These are phyloP conservation scores for Phymanthus crucifer DNA, from an alignment of 92 coral and sea anemone genomes.

Conservation along the genomic window DNA sequence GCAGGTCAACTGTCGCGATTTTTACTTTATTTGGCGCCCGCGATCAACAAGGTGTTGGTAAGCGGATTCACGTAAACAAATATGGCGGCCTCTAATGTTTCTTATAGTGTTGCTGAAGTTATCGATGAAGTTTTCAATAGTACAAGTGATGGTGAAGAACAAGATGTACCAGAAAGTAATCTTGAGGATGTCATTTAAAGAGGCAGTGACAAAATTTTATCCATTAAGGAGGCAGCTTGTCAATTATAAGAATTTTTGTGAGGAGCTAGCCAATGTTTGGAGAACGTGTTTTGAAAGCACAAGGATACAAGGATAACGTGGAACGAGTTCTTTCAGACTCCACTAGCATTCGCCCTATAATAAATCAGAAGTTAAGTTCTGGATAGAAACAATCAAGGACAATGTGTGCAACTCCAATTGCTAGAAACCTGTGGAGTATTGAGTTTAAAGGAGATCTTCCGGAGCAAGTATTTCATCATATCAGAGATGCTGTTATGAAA, in stretches of 20 bases:
- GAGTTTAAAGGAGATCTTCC: conserved; percentile 60
- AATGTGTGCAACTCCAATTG: conserved; percentile 47
- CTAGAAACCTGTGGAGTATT: conserved; percentile 63
- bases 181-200: conserved; percentile 33
- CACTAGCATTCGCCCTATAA: conserved; percentile 42
- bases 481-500: conserved; percentile 44
- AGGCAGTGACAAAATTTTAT: conserved; percentile 26
- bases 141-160: conserved; percentile 8
- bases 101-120: conserved; percentile 14
- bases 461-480: conserved; percentile 38
- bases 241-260: conserved; percentile 32
- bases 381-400: conserved; percentile 54
- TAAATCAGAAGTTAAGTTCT: conserved; percentile 41
- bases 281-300: conserved; percentile 33
- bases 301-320: conserved; percentile 9
- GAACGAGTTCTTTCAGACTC: no score
- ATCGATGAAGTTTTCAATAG: conserved; percentile 8
- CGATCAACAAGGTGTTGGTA: conserved; percentile 14
- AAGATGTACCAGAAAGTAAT: background rate
- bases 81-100: conserved; percentile 7
- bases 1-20: conserved; percentile 36
- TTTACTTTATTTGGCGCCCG: conserved; percentile 29
- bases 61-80: conserved; percentile 31
- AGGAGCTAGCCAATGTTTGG: conserved; percentile 21
- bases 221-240: conserved; percentile 20